Base-by-base conservation (phyloP, 2,888 invertebrate species). In the Drymonia ruficornis region DNA sequence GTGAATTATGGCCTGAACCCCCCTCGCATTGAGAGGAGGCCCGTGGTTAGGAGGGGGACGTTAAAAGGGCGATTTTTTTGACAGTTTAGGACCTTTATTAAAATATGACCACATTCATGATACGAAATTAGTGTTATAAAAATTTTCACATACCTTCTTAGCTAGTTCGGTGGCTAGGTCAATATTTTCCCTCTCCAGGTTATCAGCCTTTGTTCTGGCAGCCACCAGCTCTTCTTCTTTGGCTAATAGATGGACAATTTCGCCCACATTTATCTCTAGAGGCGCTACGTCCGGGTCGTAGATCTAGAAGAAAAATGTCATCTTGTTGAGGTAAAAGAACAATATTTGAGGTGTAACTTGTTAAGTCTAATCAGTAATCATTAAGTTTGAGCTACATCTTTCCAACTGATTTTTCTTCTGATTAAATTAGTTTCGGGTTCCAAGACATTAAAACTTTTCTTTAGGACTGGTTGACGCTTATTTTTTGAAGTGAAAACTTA, bases 211-310 rank as follows among this genome's bases (percentile, higher is more conserved):
- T 51, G 94, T 95, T 64, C 97, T 95, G 0, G 98, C 97, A 5
- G 96, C 97, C 0, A 97, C 96, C 43, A 99, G 88, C 80, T 98
- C 98, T 80, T 98, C 98, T 84, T 99, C 99, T 84, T 98, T 98
- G 15, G 98, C 98, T 63, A 99, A 88, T 73, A 98, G 93, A 67
- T 97, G 97, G 4, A 98, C 97, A 55, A 98, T 95, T 87, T 98
- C 97, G 65, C 96, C 96, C 5, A 99, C 98, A 81, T 98, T 97
- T 57, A 99, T 97, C 56, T 97, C 95, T 23, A 98, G 93, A 0
- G 98, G 97, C 0, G 97, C 94, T 13, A 97, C 95, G 77, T 98
- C 98, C 4, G 97, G 97, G 83, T 98, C 96, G 73, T 95, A 95
- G 1, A 87, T 79, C 94, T 88, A 70, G 3, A 68, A 80, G 43